Evolutionary conservation across 2,797 vertebrate species (phyloP), one percentile per base, ranked within the genome.

Genomic region (Poliocrania exsul): DNA sequence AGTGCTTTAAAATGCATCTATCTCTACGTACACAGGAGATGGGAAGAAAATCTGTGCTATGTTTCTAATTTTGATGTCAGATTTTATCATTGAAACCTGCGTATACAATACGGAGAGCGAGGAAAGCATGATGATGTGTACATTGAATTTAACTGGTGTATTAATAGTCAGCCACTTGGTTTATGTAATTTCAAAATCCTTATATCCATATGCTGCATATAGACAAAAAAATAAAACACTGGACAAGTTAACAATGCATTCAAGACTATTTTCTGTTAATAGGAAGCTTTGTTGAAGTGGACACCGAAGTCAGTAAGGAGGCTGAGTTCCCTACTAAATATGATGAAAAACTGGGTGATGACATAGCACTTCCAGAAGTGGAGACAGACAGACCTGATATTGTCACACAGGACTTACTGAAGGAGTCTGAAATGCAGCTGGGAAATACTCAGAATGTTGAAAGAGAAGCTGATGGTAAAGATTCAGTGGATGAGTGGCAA

Each of bases 251-350:
- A 87, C 69, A 73, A 31, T 0, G 1, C 8, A 0, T 81, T 44
- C 20, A 93, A 73, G 10, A 77, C 44, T 80, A 2, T 83, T 62
- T 64, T 92, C 44, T 8, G 64, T 80, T 85, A 37, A 29, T 94
- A 99, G 99, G 98, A 90, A 99, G 99, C 92, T 99, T 99, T 94
- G 97, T 99, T 42, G 99, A 99, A 95, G 99, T 99, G 51, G 98
- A 98, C 46, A 97, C 97, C 66, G 72, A 96, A 82, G 13, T 20
- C 25, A 88, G 65, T 81, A 86, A 81, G 16, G 85, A 92, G 17
- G 13, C 54, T 21, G 93, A 97, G 11, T 60, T 74, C 86, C 20
- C 61, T 65, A 21, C 70, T 42, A 92, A 90, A 64, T 53, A 19
- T 15, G 56, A 33, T 42, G 89, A 89, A 66, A 60, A 80, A 25